Evolutionary conservation across 2,797 vertebrate genomes (phyloP).

Genomic region (Syngnathus acus): DNA sequence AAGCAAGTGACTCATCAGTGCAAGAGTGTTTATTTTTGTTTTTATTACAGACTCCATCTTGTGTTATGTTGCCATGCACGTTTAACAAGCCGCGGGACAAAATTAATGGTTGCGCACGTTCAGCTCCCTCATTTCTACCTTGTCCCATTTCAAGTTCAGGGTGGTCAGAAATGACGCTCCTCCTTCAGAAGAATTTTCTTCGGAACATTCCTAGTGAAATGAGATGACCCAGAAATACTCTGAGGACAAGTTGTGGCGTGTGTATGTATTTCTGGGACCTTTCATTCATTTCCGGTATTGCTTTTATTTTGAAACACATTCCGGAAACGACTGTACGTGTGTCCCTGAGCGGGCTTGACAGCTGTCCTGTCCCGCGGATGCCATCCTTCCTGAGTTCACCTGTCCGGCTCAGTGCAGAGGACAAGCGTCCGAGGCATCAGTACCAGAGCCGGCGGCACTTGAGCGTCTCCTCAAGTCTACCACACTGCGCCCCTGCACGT

Average conservation of each 20-base stretch:
- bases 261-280: neutral
- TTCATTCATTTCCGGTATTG: neutral
- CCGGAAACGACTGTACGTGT: slow-evolving; percentile 13
- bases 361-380: slow-evolving; percentile 44
- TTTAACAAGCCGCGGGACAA: neutral
- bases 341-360: neutral
- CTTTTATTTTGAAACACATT: accelerated
- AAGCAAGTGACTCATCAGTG: slow-evolving; percentile 2
- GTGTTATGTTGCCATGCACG: neutral
- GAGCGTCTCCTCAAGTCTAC: slow-evolving; percentile 3
- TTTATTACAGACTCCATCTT: neutral
- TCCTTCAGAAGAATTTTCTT: too few relatives aligned
- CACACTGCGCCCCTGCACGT: neutral
- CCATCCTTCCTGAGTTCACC: slow-evolving; percentile 40
- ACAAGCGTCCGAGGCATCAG: slow-evolving; percentile 5
- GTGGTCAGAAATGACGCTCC: too few relatives aligned
- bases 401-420: slow-evolving; percentile 37
- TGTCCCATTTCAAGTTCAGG: too few relatives aligned
- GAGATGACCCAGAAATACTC: too few relatives aligned
- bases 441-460: slow-evolving; percentile 3
- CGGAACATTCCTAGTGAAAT: too few relatives aligned
- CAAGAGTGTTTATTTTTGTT: neutral
- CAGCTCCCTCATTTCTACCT: too few relatives aligned
- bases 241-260: too few relatives aligned
- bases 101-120: too few relatives aligned